Conservation (phyloP, 2,113 vertebrate species). For the Sinocyclocheilus rhinocerous region DNA sequence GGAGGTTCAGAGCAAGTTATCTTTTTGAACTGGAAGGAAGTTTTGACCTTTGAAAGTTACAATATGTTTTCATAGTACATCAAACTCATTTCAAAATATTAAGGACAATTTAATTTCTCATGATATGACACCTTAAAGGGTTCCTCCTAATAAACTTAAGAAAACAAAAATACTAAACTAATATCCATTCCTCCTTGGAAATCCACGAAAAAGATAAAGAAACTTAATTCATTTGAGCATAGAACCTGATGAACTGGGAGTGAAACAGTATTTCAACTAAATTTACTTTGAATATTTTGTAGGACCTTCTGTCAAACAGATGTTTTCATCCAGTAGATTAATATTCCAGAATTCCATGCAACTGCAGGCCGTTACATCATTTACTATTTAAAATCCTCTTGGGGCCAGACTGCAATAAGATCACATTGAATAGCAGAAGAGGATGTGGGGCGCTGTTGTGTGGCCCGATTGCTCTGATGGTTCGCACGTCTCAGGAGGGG, state of each 20-base stretch:
- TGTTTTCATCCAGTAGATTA: background rate
- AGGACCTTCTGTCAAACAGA: background rate
- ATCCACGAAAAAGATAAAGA: background rate
- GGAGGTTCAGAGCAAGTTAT: background rate
- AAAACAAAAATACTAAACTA: too few relatives aligned
- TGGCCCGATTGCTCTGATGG: background rate
- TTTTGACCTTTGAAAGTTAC: too few relatives aligned
- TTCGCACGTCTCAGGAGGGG: background rate
- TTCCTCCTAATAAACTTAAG: too few relatives aligned
- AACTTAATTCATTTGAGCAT: background rate
- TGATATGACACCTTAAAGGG: too few relatives aligned
- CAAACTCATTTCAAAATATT: too few relatives aligned
- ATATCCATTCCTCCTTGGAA: too few relatives aligned
- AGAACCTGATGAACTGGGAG: background rate
- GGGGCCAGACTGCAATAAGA: background rate
- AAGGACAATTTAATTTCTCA: too few relatives aligned
- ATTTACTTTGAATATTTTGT: background rate
- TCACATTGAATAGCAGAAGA: background rate
- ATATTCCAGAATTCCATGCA: background rate
- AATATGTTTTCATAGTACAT: too few relatives aligned
- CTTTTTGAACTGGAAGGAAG: background rate
- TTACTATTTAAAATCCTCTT: constrained; percentile 8
- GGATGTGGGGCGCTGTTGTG: background rate
- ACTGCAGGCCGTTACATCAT: background rate
- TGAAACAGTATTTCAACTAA: background rate